These are phyloP conservation scores for Paradoxurus hermaphroditus DNA, from an alignment of 2,113 vertebrate species.

Conservation along the genomic window DNA sequence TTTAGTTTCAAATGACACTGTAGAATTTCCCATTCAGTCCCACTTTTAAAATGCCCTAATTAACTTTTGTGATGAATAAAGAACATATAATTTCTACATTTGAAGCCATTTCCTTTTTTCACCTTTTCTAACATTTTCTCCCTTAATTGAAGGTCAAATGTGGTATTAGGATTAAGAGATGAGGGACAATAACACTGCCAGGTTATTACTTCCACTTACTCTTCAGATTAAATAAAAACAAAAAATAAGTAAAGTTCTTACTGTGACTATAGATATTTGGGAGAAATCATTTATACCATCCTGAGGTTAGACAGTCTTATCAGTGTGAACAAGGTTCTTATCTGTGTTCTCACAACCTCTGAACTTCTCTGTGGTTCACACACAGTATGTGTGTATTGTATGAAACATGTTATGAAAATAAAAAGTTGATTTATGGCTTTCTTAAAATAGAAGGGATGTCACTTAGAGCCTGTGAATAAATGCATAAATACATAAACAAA, in stretches of 20 bases:
- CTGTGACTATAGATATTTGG: background rate
- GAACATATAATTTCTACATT: background rate
- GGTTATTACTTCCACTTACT: background rate
- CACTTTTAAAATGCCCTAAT: background rate
- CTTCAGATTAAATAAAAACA: background rate
- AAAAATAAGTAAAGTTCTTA: background rate
- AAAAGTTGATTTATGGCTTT: background rate
- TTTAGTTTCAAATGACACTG: background rate
- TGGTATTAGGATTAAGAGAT: background rate
- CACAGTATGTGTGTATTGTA: background rate
- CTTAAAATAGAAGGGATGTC: background rate
- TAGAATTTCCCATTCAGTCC: background rate
- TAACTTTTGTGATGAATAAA: background rate
- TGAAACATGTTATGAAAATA: background rate
- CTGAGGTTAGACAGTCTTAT: background rate
- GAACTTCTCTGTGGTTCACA: background rate
- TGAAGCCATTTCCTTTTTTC: background rate
- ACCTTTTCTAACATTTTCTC: background rate
- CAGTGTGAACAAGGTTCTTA: background rate
- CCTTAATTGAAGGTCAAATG: background rate
- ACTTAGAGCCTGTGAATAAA: background rate
- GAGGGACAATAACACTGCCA: fast-evolving
- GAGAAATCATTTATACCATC: background rate
- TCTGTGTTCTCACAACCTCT: background rate
- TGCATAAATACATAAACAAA: background rate